A percentile compares a stretch with the other conserved stretches of the same genome.
These are phyloP conservation scores for Erythrolamprus reginae DNA, from an alignment of 2,113 vertebrate species.

Conservation along the genomic window DNA sequence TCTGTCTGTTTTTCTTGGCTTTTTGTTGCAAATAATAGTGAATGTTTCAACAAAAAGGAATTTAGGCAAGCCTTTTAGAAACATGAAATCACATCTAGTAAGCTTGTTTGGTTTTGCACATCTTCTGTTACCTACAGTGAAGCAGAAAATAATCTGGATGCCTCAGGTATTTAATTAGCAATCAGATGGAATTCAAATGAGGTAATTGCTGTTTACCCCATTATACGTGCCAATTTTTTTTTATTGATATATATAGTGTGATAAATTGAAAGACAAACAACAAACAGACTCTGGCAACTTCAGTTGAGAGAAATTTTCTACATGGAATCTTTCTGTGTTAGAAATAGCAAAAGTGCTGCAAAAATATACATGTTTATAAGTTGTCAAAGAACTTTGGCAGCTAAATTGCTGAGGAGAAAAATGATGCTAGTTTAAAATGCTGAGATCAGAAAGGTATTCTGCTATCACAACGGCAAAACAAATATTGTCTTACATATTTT, in stretches of 20 bases:
- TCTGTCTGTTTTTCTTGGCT: slow-evolving; percentile 45
- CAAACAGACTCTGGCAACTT: neutral
- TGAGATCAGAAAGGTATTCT: neutral
- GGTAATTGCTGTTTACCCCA: slow-evolving; percentile 17
- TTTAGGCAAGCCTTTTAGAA: slow-evolving; percentile 50
- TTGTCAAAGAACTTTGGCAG: neutral
- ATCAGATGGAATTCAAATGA: slow-evolving; percentile 24
- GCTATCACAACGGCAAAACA: neutral
- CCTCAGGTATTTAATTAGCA: slow-evolving; percentile 41
- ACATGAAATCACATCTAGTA: slow-evolving; percentile 10
- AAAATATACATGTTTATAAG: neutral
- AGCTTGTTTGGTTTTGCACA: slow-evolving; percentile 24
- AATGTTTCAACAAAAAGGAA: slow-evolving; percentile 55
- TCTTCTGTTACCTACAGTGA: neutral
- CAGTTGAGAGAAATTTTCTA: neutral
- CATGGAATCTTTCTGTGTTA: neutral
- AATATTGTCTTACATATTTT: neutral
- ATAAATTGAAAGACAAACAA: neutral
- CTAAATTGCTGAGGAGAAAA: neutral
- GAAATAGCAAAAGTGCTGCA: neutral
- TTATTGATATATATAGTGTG: neutral
- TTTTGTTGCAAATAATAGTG: slow-evolving; percentile 28
- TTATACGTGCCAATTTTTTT: slow-evolving; percentile 16
- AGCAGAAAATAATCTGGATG: slow-evolving; percentile 13
- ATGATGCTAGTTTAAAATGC: neutral